phyloP scores from a whole-genome alignment of 2,888 invertebrate species.

The Axea sp. region DNA sequence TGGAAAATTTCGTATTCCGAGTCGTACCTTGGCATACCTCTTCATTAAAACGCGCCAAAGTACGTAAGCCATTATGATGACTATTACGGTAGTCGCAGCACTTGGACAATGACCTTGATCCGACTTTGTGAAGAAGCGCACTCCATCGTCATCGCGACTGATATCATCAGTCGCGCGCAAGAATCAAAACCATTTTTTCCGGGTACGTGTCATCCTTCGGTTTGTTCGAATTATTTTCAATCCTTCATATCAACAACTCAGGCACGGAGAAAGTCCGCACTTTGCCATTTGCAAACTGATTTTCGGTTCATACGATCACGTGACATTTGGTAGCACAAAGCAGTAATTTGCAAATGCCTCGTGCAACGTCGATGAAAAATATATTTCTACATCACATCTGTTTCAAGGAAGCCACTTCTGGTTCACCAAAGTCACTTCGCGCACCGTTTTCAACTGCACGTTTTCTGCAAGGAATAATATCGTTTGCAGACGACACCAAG shows the following conservation, averaged over 20 bases:
- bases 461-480: no score
- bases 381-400: no score
- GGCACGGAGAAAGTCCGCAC: neutral
- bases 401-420: no score
- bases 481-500: no score
- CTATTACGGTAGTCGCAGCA: constrained; percentile 46
- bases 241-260: constrained; percentile 6
- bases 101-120: constrained; percentile 62
- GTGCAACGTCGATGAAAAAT: no score
- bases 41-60: constrained; percentile 83
- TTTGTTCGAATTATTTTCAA: constrained; percentile 28
- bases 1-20: constrained; percentile 80
- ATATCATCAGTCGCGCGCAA: constrained; percentile 51
- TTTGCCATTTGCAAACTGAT: no score
- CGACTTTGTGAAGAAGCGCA: constrained; percentile 55
- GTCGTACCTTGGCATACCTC: constrained; percentile 82
- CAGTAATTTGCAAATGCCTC: no score
- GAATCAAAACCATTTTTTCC: constrained; percentile 55
- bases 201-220: constrained; percentile 46
- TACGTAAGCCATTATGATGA: constrained; percentile 81
- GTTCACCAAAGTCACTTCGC: no score
- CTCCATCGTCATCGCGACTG: constrained; percentile 58
- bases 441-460: no score
- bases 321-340: no score
- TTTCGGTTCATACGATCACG: no score